Evolutionary conservation across 2,113 vertebrate genomes (phyloP), one percentile per base, ranked within the genome.

Genomic region (Phodopus roborovskii): DNA sequence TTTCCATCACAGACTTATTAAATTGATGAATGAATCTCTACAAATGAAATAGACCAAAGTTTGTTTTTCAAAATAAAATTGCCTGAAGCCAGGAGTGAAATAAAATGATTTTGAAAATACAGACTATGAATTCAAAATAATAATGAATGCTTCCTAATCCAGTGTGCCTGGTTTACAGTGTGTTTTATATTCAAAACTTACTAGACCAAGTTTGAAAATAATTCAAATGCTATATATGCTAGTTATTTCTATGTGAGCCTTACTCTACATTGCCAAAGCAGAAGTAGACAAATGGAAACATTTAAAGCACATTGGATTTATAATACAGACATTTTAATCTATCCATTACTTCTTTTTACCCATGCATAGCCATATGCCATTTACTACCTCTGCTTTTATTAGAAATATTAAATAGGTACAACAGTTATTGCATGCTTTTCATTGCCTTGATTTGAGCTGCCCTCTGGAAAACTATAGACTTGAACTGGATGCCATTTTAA

Each of bases 71-170:
- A n/a, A 83, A 73, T 56, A 68, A 28, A 88, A 70, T 71, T 89
- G 6, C 66, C 71, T 50, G 12, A 90, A 81, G 5, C 7, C 60
- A 93, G 48, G 62, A 0, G 26, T 3, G 3, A 70, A 45, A 87
- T 30, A 87, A 64, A 75, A 17, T 45, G 68, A 95, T 30, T 90
- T 58, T 92, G 20, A 88, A 92, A 96, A 53, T 68, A 58, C 20
- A 74, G 86, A 79, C 62, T 12, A 78, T 78, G n/a, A 90, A 79
- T 78, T 64, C 1, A 81, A 81, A 91, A 85, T 73, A 86, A 77
- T 11, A 64, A 60, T 68, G 3, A 6, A 9, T 73, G 50, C 7
- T 77, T 87, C 13, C 11, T 30, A 68, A 56, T 24, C 28, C 7
- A 91, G 17, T 87, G 71, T 8, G 12, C 17, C 2, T 77, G 94